Conservation (phyloP, 2,113 vertebrate genomes). For the Microtus pennsylvanicus region DNA sequence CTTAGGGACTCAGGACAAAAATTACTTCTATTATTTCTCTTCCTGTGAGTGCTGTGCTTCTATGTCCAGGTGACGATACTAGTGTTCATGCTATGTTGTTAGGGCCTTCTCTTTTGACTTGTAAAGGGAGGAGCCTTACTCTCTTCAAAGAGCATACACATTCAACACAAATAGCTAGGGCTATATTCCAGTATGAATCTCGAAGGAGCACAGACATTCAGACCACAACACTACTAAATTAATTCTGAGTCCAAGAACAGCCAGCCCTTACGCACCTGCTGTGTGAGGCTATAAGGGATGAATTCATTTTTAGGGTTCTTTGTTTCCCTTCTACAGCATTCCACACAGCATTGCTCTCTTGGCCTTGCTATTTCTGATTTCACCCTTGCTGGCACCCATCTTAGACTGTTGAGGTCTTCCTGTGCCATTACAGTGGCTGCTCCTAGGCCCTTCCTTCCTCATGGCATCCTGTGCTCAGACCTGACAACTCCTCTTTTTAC, state of each 20-base stretch:
- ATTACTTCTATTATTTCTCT: neutral
- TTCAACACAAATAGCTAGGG: neutral
- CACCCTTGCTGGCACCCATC: neutral
- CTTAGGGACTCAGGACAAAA: neutral
- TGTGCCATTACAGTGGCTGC: neutral
- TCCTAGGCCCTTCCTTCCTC: neutral
- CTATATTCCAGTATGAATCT: neutral
- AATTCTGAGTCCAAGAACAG: neutral
- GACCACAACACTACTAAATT: neutral
- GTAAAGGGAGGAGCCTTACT: neutral
- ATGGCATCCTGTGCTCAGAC: neutral
- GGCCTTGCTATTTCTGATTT: neutral
- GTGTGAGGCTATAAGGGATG: neutral
- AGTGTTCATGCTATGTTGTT: neutral
- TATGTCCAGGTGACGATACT: too few species aligned
- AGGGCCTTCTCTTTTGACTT: neutral
- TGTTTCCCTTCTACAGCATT: neutral
- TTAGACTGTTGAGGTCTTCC: neutral
- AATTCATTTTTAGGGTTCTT: neutral
- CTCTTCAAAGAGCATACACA: neutral
- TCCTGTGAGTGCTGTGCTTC: too few species aligned
- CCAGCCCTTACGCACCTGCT: neutral
- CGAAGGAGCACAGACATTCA: neutral
- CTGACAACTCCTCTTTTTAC: neutral
- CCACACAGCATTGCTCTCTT: too few species aligned